phyloP scores from a whole-genome alignment of 2,797 vertebrate species.

The Pseudomugil tenellus region DNA sequence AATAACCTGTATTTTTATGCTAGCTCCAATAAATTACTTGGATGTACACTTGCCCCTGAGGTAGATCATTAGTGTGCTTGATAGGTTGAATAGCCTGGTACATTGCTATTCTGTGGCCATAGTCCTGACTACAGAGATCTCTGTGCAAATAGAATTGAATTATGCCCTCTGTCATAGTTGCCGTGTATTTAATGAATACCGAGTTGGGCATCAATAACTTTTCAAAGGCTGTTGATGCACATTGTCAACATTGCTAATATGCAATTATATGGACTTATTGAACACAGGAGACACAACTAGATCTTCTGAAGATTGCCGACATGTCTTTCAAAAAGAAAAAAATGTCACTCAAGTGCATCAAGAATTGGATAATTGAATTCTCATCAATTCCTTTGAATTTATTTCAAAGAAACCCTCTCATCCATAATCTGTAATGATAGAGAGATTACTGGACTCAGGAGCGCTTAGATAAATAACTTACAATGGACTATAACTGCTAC shows the following conservation, averaged over 20 bases:
- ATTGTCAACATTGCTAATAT: constrained; percentile 52
- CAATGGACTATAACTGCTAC: background rate
- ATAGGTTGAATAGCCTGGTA: constrained; percentile 69
- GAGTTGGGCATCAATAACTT: constrained; percentile 68
- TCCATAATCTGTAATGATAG: constrained; percentile 27
- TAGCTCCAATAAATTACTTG: constrained; percentile 65
- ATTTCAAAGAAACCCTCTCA: constrained; percentile 10
- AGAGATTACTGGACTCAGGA: background rate
- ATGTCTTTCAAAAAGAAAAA: constrained; percentile 29
- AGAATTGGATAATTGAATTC: constrained; percentile 44
- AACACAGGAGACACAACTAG: constrained; percentile 30
- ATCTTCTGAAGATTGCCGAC: constrained; percentile 34
- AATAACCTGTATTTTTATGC: constrained; percentile 71
- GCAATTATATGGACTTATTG: constrained; percentile 44
- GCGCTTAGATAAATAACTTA: background rate
- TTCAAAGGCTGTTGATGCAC: constrained; percentile 66
- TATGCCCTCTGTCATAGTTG: constrained; percentile 66
- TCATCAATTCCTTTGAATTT: constrained; percentile 32
- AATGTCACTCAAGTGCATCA: constrained; percentile 47
- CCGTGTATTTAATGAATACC: constrained; percentile 60
- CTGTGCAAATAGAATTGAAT: constrained; percentile 62
- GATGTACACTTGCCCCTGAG: constrained; percentile 61
- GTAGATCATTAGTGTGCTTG: constrained; percentile 72
- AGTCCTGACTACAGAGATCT: constrained; percentile 60
- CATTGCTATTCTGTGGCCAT: constrained; percentile 52